Percentiles rank a stretch among this genome's conserved stretches.
phyloP scores from a whole-genome alignment of 2,888 invertebrate genomes.

The Cataglyphis rosenhaueri region DNA sequence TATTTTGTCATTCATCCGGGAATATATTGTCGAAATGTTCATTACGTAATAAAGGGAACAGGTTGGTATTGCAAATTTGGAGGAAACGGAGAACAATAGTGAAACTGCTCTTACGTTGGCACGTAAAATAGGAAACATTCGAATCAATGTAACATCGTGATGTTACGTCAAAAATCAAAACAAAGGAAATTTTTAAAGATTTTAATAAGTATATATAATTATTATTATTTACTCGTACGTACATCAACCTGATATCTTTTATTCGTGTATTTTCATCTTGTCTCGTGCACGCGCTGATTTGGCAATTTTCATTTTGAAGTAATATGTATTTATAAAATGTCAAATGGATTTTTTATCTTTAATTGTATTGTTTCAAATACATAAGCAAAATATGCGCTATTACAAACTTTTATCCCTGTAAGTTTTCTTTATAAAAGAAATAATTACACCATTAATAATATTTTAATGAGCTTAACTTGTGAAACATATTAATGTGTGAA shows the following conservation, averaged over 20 bases:
- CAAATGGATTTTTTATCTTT: background rate
- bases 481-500: background rate
- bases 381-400: background rate
- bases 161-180: conserved; percentile 54
- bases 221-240: conserved; percentile 45
- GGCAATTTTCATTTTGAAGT: conserved; percentile 7
- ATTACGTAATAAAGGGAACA: conserved; percentile 45
- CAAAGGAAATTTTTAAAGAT: conserved; percentile 3
- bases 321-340: background rate
- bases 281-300: background rate
- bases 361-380: background rate
- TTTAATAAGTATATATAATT: conserved; percentile 61
- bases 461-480: background rate
- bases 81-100: conserved; percentile 62
- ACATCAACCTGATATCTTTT: background rate
- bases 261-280: background rate
- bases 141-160: conserved; percentile 44
- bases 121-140: conserved; percentile 6
- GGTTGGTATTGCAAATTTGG: conserved; percentile 58
- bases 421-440: background rate
- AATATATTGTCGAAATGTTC: conserved; percentile 21
- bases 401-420: background rate
- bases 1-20: conserved; percentile 1
- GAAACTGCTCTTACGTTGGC: conserved; percentile 63
- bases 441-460: background rate